A percentile compares a stretch with the other conserved stretches of the same genome.
phyloP scores from a whole-genome alignment of 1,140 invertebrate genomes.

The Aleiodes sp. region DNA sequence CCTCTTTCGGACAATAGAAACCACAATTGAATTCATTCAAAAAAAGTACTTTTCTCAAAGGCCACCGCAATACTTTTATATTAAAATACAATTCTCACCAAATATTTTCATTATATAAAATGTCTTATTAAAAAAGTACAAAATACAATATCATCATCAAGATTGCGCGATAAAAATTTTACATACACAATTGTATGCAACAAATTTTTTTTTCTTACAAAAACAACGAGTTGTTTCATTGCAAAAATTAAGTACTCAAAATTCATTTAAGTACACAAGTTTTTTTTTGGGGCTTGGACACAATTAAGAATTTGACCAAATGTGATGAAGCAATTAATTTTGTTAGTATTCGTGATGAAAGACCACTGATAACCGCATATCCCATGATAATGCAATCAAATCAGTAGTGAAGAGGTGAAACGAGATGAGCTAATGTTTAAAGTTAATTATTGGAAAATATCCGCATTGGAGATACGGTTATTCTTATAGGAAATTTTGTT shows the following conservation, averaged over 20 bases:
- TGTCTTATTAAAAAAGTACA: conserved; percentile 55
- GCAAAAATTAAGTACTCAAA: no score
- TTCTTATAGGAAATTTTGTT: no score
- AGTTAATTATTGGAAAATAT: no score
- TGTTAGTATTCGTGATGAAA: background rate
- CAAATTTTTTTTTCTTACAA: no score
- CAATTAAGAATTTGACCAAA: background rate
- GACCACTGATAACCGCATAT: background rate
- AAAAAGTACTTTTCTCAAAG: conserved; percentile 17
- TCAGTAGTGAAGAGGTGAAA: no score
- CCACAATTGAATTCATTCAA: background rate
- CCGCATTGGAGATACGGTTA: no score
- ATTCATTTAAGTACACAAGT: background rate
- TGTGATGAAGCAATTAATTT: conserved; percentile 12
- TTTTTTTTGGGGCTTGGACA: background rate
- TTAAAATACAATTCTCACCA: conserved; percentile 29
- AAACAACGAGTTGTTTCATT: no score
- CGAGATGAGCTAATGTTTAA: no score
- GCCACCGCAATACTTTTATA: conserved; percentile 11
- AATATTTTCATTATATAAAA: conserved; percentile 41
- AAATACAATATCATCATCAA: conserved; percentile 42
- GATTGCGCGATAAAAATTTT: conserved; percentile 12
- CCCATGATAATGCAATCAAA: background rate
- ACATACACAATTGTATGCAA: background rate
- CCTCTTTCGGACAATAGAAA: background rate